Evolutionary conservation across 2,113 vertebrate species (phyloP).

Genomic region (Phalacrocorax pelagicus): DNA sequence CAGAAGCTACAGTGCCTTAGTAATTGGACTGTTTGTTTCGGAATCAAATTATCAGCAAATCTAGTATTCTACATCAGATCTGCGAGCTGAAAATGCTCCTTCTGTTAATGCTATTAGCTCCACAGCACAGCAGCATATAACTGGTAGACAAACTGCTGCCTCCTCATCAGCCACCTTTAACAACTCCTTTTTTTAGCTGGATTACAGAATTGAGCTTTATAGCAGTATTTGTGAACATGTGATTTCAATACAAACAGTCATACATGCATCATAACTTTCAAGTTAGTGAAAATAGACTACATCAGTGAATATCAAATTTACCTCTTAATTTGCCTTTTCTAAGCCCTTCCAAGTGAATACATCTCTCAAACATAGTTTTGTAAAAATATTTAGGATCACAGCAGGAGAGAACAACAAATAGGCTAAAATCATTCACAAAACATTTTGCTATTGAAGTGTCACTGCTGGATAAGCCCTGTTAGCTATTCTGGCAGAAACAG

Average conservation of each 20-base stretch:
- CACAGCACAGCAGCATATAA: constrained; percentile 51
- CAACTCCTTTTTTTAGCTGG: constrained; percentile 26
- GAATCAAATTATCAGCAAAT: constrained; percentile 75
- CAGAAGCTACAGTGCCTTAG: constrained; percentile 55
- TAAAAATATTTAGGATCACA: constrained; percentile 1
- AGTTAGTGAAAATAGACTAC: neutral
- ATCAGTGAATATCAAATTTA: constrained; percentile 20
- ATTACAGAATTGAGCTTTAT: constrained; percentile 27
- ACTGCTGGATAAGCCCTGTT: constrained; percentile 8
- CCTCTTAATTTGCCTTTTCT: neutral
- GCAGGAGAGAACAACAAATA: constrained; percentile 41
- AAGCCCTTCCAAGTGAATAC: neutral
- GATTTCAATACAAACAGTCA: constrained; percentile 22
- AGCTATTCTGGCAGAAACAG: constrained; percentile 33
- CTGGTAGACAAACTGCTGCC: constrained; percentile 65
- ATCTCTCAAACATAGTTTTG: neutral
- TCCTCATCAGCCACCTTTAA: constrained; percentile 65
- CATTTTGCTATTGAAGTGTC: neutral
- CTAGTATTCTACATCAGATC: constrained; percentile 70
- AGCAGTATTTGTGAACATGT: neutral
- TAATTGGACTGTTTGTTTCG: constrained; percentile 71
- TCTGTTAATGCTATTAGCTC: constrained; percentile 68
- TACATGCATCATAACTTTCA: neutral
- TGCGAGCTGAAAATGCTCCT: constrained; percentile 70
- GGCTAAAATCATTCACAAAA: constrained; percentile 51